Percentiles rank a stretch among this genome's conserved stretches.
These are phyloP conservation scores for Caracal caracal DNA, from an alignment of 2,113 vertebrate species.

Conservation along the genomic window DNA sequence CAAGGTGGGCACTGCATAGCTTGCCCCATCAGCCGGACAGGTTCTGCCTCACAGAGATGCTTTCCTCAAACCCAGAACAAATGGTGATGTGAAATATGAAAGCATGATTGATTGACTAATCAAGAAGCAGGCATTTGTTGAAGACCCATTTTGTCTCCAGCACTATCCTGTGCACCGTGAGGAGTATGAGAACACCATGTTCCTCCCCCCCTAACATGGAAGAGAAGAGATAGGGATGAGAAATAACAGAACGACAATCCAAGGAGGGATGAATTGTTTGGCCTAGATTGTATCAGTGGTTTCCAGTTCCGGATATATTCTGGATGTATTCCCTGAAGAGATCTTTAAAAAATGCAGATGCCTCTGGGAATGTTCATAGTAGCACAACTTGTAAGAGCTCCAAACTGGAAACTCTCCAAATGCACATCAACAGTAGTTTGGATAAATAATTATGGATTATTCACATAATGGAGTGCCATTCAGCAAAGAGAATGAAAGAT, in stretches of 20 bases:
- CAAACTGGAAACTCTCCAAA: conserved; percentile 10
- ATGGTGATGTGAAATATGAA: background rate
- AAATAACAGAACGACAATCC: background rate
- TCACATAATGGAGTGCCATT: background rate
- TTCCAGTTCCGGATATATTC: background rate
- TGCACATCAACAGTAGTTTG: background rate
- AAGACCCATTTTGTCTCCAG: background rate
- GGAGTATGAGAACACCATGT: background rate
- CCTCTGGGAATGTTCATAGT: background rate
- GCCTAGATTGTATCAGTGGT: background rate
- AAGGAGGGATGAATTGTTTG: background rate
- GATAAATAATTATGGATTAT: conserved; percentile 7
- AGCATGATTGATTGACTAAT: background rate
- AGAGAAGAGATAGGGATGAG: background rate
- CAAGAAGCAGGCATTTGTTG: background rate
- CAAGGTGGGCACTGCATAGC: background rate
- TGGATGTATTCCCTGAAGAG: background rate
- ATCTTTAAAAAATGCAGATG: background rate
- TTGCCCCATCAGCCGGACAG: background rate
- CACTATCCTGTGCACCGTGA: rapidly evolving
- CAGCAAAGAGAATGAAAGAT: background rate
- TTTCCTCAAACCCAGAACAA: background rate
- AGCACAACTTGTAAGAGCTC: background rate
- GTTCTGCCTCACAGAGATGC: background rate
- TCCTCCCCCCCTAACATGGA: rapidly evolving